Evolutionary conservation across 2,113 vertebrate species (phyloP), one percentile per base, ranked within the genome.

Genomic region (Tamias sibiricus): DNA sequence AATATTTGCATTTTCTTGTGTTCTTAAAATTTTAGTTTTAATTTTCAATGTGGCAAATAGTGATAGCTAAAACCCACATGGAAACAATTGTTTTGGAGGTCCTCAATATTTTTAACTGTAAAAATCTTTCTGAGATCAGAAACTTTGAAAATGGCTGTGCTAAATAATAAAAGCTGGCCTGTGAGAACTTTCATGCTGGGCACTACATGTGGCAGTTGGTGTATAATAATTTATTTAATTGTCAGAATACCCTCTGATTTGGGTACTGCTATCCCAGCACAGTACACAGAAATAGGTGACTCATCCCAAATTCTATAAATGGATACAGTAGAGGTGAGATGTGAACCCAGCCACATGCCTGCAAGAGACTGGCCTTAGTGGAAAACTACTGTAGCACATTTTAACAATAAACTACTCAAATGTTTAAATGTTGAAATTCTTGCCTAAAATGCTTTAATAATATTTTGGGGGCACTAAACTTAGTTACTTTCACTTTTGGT

Each of bases 401-500:
- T 79, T 81, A 71, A 76, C 40, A 72, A 1, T 79, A 52, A 28
- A 49, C 11, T 13, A 76, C 4, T 52, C 8, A 77, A 86, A 85
- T 62, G 5, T 64, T 87, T 74, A 62, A 82, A 59, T 64, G 64
- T 26, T 83, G 20, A 97, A 64, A 94, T 76, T 19, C 69, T 44
- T 90, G 54, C 4, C 47, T 89, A 77, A 90, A 62, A 69, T 11
- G 1, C 19, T 84, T 72, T 22, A 57, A 12, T 24, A 59, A 90
- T 59, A 28, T 42, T 83, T 93, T 62, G 19, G 66, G 26, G 49
- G 8, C 19, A 68, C 5, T 66, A n/a, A 92, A 89, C 14, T 87
- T 68, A 93, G 49, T 75, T 66, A 72, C 35, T 93, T 75, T 75
- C 6, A 90, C 28, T 72, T 87, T 95, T n/a, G 26, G 35, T 90